Evolutionary conservation across 2,797 vertebrate species (phyloP).

Genomic region (Malurus splendens): DNA sequence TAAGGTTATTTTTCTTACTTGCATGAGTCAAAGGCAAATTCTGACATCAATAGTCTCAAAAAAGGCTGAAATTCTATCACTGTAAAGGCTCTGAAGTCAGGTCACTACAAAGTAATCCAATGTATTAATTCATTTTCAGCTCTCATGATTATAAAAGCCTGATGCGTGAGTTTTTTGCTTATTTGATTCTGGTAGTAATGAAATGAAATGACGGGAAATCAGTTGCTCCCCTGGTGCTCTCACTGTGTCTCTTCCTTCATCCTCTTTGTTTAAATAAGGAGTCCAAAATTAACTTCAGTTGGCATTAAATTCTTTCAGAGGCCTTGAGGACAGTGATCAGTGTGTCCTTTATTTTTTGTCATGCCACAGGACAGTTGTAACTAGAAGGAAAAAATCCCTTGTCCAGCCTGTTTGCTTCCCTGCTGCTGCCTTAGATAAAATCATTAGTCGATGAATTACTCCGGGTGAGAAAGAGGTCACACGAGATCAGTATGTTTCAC

Average conservation of each 20-base stretch:
- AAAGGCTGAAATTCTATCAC: constrained; percentile 9
- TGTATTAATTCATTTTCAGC: constrained; percentile 43
- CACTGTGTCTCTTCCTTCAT: background rate
- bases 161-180: constrained; percentile 53
- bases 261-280: constrained; percentile 3
- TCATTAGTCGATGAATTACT: background rate
- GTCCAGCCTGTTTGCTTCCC: background rate
- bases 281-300: constrained; percentile 33
- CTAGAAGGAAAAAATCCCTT: background rate
- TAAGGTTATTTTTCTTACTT: background rate
- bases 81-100: constrained; percentile 26
- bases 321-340: background rate
- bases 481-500: background rate
- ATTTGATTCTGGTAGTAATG: constrained; percentile 56
- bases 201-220: constrained; percentile 54
- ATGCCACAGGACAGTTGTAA: background rate
- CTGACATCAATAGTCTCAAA: background rate
- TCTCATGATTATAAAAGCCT: constrained; percentile 47
- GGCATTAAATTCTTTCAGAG: constrained; percentile 5
- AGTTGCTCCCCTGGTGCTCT: background rate
- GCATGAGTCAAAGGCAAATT: background rate
- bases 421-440: background rate
- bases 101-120: constrained; percentile 31
- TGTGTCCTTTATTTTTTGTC: constrained; percentile 11
- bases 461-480: background rate